Evolutionary conservation across 2,113 vertebrate species (phyloP).

Genomic region (Myiagra hebetior): DNA sequence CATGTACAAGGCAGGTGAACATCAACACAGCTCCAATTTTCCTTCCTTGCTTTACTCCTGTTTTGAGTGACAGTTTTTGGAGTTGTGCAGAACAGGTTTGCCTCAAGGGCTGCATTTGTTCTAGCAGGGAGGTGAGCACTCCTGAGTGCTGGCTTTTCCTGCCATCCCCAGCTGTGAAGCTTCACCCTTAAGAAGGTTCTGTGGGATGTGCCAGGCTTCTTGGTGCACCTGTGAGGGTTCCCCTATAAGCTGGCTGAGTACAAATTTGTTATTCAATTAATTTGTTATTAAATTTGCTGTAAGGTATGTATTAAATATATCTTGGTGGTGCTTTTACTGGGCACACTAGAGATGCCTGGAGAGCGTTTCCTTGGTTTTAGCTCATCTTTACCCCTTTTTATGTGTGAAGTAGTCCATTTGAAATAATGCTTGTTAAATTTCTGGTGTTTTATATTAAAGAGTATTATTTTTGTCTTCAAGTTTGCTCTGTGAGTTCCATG

Average conservation of each 20-base stretch:
- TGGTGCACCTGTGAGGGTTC: background rate
- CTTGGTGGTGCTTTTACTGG: background rate
- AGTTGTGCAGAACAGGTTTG: background rate
- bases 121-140: background rate
- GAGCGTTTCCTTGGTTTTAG: background rate
- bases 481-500: background rate
- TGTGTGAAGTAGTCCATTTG: background rate
- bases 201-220: background rate
- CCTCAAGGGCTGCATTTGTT: background rate
- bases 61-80: background rate
- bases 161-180: background rate
- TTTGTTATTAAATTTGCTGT: background rate
- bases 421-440: background rate
- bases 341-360: background rate
- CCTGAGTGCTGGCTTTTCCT: background rate
- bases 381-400: background rate
- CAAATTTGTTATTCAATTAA: background rate
- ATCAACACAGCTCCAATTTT: background rate
- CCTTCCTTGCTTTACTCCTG: background rate
- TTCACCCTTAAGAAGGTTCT: background rate
- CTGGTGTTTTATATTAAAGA: background rate
- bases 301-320: background rate
- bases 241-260: background rate
- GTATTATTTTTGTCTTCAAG: background rate
- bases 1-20: background rate